Percentiles rank a stretch among this genome's conserved stretches.
Evolutionary conservation across 2,888 invertebrate species (phyloP).

Genomic region (Stenodera caucasica): DNA sequence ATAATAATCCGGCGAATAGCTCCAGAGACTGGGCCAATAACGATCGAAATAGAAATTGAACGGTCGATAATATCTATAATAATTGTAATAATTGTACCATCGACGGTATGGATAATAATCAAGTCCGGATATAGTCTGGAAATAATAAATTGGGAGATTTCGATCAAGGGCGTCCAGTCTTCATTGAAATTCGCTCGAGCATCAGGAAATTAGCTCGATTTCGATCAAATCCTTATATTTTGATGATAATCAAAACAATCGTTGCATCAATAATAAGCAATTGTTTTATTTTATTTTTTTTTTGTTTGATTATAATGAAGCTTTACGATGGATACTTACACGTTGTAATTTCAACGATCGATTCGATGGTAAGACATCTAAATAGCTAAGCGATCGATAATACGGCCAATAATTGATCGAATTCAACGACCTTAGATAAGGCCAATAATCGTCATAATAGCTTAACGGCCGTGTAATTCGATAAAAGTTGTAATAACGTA

Average conservation of each 20-base stretch:
- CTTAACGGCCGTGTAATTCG: slow-evolving; percentile 20
- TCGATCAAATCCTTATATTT: too few species aligned
- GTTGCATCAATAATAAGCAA: too few species aligned
- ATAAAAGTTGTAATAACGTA: slow-evolving; percentile 27
- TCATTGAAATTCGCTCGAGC: too few species aligned
- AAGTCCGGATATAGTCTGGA: slow-evolving; percentile 21
- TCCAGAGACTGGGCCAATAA: slow-evolving; percentile 37
- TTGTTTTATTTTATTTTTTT: too few species aligned
- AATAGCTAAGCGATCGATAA: slow-evolving; percentile 34
- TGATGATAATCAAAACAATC: too few species aligned
- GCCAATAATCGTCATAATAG: slow-evolving; percentile 33
- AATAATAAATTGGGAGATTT: slow-evolving; percentile 19
- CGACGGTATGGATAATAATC: slow-evolving; percentile 16
- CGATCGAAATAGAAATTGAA: slow-evolving; percentile 42
- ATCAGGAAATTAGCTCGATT: too few species aligned
- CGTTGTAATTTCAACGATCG: slow-evolving; percentile 43
- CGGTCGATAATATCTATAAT: slow-evolving; percentile 38
- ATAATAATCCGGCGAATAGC: slow-evolving; percentile 23
- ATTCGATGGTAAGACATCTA: slow-evolving; percentile 41
- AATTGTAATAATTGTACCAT: slow-evolving; percentile 24
- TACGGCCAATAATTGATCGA: slow-evolving; percentile 30
- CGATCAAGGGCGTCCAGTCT: background rate
- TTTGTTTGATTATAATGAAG: background rate
- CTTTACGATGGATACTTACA: slow-evolving; percentile 38
- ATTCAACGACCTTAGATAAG: slow-evolving; percentile 32